These are phyloP conservation scores for Catharus ustulatus DNA, from an alignment of 2,797 vertebrate genomes.

Conservation along the genomic window DNA sequence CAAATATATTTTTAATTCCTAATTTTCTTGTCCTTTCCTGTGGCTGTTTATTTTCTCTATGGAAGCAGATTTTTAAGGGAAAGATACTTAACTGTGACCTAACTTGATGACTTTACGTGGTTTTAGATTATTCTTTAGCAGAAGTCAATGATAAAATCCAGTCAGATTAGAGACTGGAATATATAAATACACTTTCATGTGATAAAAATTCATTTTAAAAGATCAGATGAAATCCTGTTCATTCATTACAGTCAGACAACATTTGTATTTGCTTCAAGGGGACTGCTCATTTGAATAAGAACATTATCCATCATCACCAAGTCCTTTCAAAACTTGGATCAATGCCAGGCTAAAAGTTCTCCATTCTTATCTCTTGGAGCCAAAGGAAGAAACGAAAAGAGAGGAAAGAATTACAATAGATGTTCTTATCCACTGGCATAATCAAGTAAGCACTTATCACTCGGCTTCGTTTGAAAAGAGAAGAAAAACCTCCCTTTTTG, in stretches of 20 bases:
- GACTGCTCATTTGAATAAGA: constrained; percentile 7
- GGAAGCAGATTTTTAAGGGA: neutral
- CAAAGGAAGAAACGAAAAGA: neutral
- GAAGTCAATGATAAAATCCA: neutral
- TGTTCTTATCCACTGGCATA: constrained; percentile 6
- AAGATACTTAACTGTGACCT: neutral
- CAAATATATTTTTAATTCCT: neutral
- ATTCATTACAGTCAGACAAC: neutral
- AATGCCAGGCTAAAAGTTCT: constrained; percentile 1
- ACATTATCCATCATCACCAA: constrained; percentile 7
- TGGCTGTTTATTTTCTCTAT: neutral
- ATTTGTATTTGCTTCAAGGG: neutral
- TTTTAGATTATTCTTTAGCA: neutral
- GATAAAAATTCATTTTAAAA: neutral
- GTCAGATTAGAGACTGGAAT: neutral
- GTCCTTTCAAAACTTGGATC: constrained; percentile 4
- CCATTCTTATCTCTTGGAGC: constrained; percentile 2
- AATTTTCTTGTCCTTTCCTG: neutral
- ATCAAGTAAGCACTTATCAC: constrained; percentile 25
- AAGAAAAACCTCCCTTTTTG: neutral
- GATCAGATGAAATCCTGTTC: neutral
- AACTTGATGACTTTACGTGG: neutral
- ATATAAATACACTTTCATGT: neutral
- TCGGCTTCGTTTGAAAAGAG: neutral
- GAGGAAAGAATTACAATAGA: neutral